Percentiles rank a stretch among this genome's conserved stretches.
Conservation (phyloP, 1,140 invertebrate species). For the Onthophagus taurus region DNA sequence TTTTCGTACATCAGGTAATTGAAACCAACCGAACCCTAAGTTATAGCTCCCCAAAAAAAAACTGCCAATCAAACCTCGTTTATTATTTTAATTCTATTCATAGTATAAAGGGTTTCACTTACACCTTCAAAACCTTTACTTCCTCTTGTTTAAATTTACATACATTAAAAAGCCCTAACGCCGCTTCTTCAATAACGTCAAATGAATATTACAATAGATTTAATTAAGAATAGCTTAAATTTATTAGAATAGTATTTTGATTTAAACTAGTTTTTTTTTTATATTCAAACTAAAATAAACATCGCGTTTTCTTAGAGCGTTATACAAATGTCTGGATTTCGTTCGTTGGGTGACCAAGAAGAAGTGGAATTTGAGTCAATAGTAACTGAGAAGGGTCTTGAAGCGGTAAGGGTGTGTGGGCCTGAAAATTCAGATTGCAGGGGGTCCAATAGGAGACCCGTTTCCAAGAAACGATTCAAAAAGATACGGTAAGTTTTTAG, state of each 20-base stretch:
- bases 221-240: too few species aligned
- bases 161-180: not conserved
- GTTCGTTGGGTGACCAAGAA: constrained; percentile 78
- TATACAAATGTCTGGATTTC: constrained; percentile 79
- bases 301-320: constrained; percentile 57
- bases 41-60: too few species aligned
- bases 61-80: too few species aligned
- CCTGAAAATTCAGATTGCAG: constrained; percentile 64
- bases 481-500: constrained; percentile 59
- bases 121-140: not conserved
- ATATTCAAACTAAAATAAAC: not conserved
- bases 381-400: constrained; percentile 71
- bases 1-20: constrained; percentile 88
- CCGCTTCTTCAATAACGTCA: not conserved
- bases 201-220: too few species aligned
- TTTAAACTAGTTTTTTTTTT: not conserved
- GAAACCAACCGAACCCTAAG: too few species aligned
- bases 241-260: too few species aligned
- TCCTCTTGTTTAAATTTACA: not conserved
- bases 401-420: constrained; percentile 74
- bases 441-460: constrained; percentile 65
- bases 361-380: constrained; percentile 79
- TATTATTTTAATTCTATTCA: too few species aligned
- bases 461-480: constrained; percentile 67
- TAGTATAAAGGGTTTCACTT: not conserved